Evolutionary conservation across 1,140 invertebrate genomes (phyloP).

Genomic region (Pachyrhynchus sulphureomaculatus): DNA sequence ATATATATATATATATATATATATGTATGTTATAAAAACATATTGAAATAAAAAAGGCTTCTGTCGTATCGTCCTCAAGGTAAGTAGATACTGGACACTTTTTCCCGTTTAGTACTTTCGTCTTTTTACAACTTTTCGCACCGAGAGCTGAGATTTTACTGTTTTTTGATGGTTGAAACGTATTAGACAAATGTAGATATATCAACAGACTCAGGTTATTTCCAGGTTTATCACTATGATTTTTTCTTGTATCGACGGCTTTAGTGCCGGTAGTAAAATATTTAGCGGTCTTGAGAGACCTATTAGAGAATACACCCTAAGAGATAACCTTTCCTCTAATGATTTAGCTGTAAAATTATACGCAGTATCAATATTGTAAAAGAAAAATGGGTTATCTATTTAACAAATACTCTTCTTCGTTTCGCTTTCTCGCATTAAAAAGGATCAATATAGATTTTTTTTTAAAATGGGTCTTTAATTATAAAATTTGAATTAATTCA

Average conservation of each 20-base stretch:
- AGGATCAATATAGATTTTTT: too few relatives aligned
- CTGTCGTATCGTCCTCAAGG: background rate
- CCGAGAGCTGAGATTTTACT: conserved; percentile 23
- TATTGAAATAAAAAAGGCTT: background rate
- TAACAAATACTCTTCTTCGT: too few relatives aligned
- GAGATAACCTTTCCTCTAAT: too few relatives aligned
- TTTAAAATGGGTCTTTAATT: too few relatives aligned
- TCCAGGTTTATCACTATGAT: conserved; percentile 32
- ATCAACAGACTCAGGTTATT: conserved; percentile 20
- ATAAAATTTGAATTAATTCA: too few relatives aligned
- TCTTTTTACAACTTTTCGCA: conserved; percentile 32
- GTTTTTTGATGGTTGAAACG: conserved; percentile 32
- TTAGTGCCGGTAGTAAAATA: conserved; percentile 21
- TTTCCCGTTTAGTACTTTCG: conserved; percentile 24
- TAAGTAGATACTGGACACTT: conserved; percentile 33
- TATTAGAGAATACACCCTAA: too few relatives aligned
- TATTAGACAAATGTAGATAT: conserved; percentile 34
- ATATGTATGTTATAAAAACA: background rate
- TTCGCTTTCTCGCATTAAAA: too few relatives aligned
- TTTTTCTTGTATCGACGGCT: conserved; percentile 33
- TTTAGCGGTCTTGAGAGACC: background rate
- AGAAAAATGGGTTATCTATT: too few relatives aligned
- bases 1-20: background rate
- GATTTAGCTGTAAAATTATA: too few relatives aligned
- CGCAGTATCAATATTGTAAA: too few relatives aligned